Evolutionary conservation across 2,113 vertebrate genomes (phyloP), one percentile per base, ranked within the genome.

Genomic region (Myanophis thanlyinensis): DNA sequence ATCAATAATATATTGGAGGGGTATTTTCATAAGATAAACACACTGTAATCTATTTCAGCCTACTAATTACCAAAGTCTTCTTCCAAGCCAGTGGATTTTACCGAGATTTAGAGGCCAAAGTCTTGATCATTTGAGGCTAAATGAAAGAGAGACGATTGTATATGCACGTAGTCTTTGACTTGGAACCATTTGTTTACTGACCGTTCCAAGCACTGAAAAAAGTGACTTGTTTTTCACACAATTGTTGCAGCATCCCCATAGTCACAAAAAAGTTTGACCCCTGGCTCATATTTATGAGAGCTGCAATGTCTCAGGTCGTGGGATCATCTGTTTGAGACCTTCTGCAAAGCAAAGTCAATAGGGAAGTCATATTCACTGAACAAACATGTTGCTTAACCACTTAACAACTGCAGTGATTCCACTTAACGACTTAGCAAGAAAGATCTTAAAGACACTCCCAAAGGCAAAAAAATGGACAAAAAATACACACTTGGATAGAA

Each of bases 1-100:
- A 48, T 62, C 3, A 30, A 88, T 46, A 91, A 2, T 51, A 46
- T 0, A 0, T 0, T 0, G 52, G 89, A 35, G 7, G 3, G 46
- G 1, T 86, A 5, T 89, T 87, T 48, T 22, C 44, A 4, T 20
- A 89, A 59, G 3, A 46, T 89, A 48, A 93, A 18, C 9, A 15
- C 22, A 87, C 25, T 91, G 67, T 22, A 23, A 30, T 27, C 92
- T 93, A 47, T 92, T 87, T 88, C 85, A n/a, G 15, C 12, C 49
- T 8, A 1, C 18, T 23, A 30, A 30, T 87, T 49, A 80, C 30
- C 0, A 18, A 2, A 80, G 2, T 94, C 49, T 15, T 86, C 87
- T 59, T 56, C 30, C 67, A 23, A 35, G 23, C 59, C 25, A 85
- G 27, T 35, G 49, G 49, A 23, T 12, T 40, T 89, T 18, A 23